A percentile compares a stretch with the other conserved stretches of the same genome.
phyloP scores from a whole-genome alignment of 2,113 vertebrate genomes.

The Sula dactylatra region DNA sequence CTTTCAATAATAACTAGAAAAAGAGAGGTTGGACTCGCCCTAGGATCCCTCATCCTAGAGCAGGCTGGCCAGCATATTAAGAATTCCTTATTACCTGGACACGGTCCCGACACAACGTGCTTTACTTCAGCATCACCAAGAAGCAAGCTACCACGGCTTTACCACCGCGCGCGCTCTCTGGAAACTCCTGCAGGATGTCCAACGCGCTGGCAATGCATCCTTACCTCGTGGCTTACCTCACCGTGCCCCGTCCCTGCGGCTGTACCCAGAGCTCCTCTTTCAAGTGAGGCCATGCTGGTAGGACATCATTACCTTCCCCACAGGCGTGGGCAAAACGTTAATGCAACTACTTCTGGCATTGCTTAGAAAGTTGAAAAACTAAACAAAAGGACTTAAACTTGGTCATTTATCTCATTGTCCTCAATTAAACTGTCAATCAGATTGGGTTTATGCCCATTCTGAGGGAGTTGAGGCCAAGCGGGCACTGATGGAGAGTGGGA shows the following conservation, averaged over 20 bases:
- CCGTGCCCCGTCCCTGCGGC: not conserved
- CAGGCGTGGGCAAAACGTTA: not conserved
- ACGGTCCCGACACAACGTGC: fast-evolving
- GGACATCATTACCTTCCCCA: not conserved
- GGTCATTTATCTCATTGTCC: not conserved
- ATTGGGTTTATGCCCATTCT: not conserved
- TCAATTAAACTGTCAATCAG: not conserved
- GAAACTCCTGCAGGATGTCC: not conserved
- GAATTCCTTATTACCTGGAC: not conserved
- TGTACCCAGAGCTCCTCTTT: not conserved
- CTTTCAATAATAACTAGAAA: not conserved
- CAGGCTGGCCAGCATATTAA: not conserved
- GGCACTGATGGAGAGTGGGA: not conserved
- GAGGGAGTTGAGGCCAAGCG: not conserved
- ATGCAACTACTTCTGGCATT: not conserved
- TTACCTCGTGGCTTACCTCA: not conserved
- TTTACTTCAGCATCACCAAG: fast-evolving
- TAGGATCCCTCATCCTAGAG: not conserved
- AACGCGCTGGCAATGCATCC: not conserved
- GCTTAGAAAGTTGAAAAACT: not conserved
- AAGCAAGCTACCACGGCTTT: fast-evolving
- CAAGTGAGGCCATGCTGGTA: fast-evolving
- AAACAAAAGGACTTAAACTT: not conserved
- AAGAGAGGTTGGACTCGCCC: not conserved
- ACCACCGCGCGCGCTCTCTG: fast-evolving